Base-by-base conservation (phyloP, 2,888 invertebrate genomes). In the Elysia crispata region DNA sequence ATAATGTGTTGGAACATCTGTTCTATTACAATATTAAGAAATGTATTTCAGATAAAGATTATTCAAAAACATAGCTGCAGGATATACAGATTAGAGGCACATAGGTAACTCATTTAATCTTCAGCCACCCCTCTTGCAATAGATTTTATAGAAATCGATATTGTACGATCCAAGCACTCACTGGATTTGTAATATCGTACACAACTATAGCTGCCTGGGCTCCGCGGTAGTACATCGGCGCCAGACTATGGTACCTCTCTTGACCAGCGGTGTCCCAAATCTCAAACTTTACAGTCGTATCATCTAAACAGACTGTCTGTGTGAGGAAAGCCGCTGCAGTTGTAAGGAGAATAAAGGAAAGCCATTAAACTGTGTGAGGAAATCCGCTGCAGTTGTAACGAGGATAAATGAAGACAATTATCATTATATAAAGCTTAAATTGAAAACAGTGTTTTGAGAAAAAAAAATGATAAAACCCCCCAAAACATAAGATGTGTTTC, bases 241-340 rank as follows among this genome's bases (percentile, higher is more conserved):
- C 99, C 93, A 99, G 95, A 94, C 98, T 98, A 94, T 99, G 99
- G 93, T 99, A 99, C 94, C 99, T 95, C 93, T 99, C 99, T 83
- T 92, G 92, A 23, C 99, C 99, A 72, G 99, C 99, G 86, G 99
- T 99, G 93, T 98, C 98, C 99, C 99, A 99, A 90, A 99, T 99
- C 94, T 99, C 99, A 94, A 99, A 99, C 94, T 99, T 99, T 84
- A 99, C 99, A 86, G 99, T 99, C 87, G 98, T 98, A 93, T 98
- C 98, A 92, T 98, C 97, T 94, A 99, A 95, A 94, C 98, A 98
- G 85, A 99, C 97, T 81, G 99, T 99, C 94, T 99, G 99, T 92
- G 99, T 99, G 91, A 99, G 95, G 94, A 99, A 99, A 88, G 99
- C 99, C 90, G 99, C 99, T 92, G 41, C n/a, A n/a, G n/a, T n/a